phyloP scores from a whole-genome alignment of 2,113 vertebrate species.

The Amphilophus citrinellus region DNA sequence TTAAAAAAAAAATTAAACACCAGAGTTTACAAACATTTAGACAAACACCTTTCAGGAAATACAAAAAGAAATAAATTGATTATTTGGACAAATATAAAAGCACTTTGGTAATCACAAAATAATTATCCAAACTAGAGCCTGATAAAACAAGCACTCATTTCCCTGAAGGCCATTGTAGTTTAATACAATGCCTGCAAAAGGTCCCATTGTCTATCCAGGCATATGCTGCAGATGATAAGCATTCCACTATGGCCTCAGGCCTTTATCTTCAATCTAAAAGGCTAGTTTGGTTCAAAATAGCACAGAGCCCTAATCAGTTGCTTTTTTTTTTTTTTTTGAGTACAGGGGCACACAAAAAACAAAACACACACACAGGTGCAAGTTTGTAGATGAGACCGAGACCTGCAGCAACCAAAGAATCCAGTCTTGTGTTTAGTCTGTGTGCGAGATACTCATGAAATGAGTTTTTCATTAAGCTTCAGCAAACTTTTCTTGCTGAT shows the following conservation, averaged over 20 bases:
- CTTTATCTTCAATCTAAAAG: slow-evolving; percentile 69
- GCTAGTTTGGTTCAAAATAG: slow-evolving; percentile 55
- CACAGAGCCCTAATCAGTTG: slow-evolving; percentile 45
- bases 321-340: not conserved
- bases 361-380: not conserved
- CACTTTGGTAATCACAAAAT: not conserved
- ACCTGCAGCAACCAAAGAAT: not conserved
- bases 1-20: not conserved
- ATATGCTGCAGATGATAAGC: slow-evolving; percentile 67
- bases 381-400: not conserved
- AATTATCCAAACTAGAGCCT: not conserved
- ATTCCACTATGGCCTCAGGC: not conserved
- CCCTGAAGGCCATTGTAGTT: slow-evolving; percentile 34
- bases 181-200: slow-evolving; percentile 47
- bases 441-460: not conserved
- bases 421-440: not conserved
- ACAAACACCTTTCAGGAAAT: not conserved
- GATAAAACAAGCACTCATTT: slow-evolving; percentile 8
- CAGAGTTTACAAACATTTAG: not conserved
- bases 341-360: slow-evolving; percentile 25
- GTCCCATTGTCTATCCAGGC: slow-evolving; percentile 58
- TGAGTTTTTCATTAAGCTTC: not conserved
- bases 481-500: not conserved
- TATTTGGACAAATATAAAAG: not conserved
- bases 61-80: not conserved